These are phyloP conservation scores for Monopis laevigella DNA, from an alignment of 2,888 invertebrate genomes.

Conservation along the genomic window DNA sequence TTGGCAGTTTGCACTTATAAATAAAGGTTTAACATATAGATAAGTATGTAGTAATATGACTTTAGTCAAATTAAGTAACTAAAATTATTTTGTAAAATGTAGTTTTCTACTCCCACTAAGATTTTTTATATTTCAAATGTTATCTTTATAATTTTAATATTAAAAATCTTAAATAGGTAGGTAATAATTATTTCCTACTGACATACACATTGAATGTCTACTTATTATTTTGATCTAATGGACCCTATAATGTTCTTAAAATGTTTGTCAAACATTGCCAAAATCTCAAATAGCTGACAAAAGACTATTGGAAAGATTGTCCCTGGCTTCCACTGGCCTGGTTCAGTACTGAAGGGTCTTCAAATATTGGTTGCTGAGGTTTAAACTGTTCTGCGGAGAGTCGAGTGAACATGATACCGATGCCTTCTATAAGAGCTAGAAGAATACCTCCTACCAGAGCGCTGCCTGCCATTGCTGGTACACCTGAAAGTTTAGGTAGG, in stretches of 20 bases:
- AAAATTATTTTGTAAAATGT: too few relatives aligned
- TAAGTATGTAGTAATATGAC: too few relatives aligned
- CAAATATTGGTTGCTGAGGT: slow-evolving; percentile 79
- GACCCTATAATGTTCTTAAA: background rate
- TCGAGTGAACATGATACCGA: slow-evolving; percentile 93
- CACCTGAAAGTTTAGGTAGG: slow-evolving; percentile 24
- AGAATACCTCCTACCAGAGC: slow-evolving; percentile 96
- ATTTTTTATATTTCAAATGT: too few relatives aligned
- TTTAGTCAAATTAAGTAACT: too few relatives aligned
- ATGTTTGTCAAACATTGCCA: too few relatives aligned
- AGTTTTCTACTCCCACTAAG: too few relatives aligned
- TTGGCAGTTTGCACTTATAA: too few relatives aligned
- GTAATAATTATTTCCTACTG: too few relatives aligned
- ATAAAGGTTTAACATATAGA: too few relatives aligned
- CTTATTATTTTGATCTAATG: background rate
- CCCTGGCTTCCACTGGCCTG: slow-evolving; percentile 44
- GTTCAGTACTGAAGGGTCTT: slow-evolving; percentile 80
- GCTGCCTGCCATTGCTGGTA: slow-evolving; percentile 92
- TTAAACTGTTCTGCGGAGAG: slow-evolving; percentile 93
- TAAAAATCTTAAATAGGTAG: too few relatives aligned
- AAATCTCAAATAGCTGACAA: slow-evolving; percentile 21
- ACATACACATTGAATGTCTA: too few relatives aligned
- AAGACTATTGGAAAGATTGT: slow-evolving; percentile 40
- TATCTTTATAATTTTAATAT: too few relatives aligned
- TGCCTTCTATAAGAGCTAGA: slow-evolving; percentile 96